Base-by-base conservation (phyloP, 2,888 invertebrate species). In the Meiosimyza decipiens region DNA sequence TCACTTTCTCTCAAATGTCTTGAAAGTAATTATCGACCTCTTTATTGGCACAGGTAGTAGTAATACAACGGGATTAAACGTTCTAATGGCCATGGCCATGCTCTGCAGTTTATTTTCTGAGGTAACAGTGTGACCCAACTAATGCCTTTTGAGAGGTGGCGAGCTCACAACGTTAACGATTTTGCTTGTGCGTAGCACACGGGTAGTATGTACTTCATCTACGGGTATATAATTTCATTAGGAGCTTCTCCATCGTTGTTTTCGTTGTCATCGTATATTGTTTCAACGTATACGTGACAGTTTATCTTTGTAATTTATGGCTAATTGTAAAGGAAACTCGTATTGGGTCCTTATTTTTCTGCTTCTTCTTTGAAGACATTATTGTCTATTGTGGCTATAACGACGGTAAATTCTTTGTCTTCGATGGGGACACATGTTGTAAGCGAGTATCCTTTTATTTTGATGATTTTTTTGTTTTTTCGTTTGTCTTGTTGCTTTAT, bases 231-330 rank as follows among this genome's bases (percentile, higher is more conserved):
- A 52, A 70, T 70, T 70, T 70, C 62, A 70, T 70, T 70, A 62
- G 62, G 40, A 54, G 16, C 18, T 54, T 7, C 55, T 54, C 9
- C 55, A 54, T 18, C 7, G 60, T 28, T 52, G 60, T 33, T 54
- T 40, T 50, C 47, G 33, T 60, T 50, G 28, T 13, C 62, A 52
- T 64, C 18, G 33, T 47, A n/a, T 47, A 40, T 15, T 33, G 28
- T 7, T 15, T 59, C 59, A 50, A 51, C 52, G 52, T 63, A 28
- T 57, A 71, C 55, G 64, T 65, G 57, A 71, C 60, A 64, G 71
- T 71, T 55, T 71, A 64, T 64, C 65, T 65, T 60, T 64, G 64
- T 71, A 57, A 71, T 71, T 71, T 71, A 71, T 65, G 33, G 71
- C 71, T 71, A 71, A 71, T 71, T 71, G 71, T 65, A 65, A 71